Base-by-base conservation (phyloP, 2,888 invertebrate genomes). In the Micoletzkya japonica region DNA sequence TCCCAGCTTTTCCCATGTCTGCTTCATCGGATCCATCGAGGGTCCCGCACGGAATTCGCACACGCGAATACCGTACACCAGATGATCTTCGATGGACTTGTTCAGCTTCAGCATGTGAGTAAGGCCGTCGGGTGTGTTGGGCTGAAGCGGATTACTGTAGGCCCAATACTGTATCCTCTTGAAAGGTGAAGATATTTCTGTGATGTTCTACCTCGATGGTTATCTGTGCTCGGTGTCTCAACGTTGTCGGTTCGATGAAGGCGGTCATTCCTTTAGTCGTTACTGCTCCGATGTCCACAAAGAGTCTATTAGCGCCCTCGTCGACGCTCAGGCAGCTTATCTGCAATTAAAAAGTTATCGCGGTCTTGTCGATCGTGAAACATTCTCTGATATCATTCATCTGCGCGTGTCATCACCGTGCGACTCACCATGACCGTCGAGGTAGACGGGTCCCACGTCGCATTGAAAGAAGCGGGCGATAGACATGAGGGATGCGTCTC, bases 211-310 rank as follows among this genome's bases (percentile, higher is more conserved):
- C 64, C 54, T 32, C 20, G 6, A 64, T 54, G 17, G 36, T 17
- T 2, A 64, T 24, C 26, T 54, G 52, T 17, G 24, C 17, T 34
- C 67, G 0, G 26, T 68, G 68, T 14, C 68, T 26, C 28, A 68
- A 34, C 49, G 44, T 68, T 7, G 4, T 58, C n/a, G 68, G 68
- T n/a, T 68, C 68, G 34, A 68, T 68, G 58, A 68, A 68, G 36
- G 52, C 28, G 24, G 24, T 36, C 20, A 52, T 17, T 1, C 34
- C 56, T 14, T 57, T 58, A 4, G 10, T 28, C 17, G 32, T 37
- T 0, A 68, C 49, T 30, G 58, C 57, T 4, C 68, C 68, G n/a
- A 68, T 58, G 17, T 68, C 68, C 17, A 68, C 49, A 58, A 58
- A 68, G 7, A 68, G 49, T 6, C 68, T 28, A 58, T 68, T 68